Base-by-base conservation (phyloP, 2,888 invertebrate species). In the Scaeva pyrastri region DNA sequence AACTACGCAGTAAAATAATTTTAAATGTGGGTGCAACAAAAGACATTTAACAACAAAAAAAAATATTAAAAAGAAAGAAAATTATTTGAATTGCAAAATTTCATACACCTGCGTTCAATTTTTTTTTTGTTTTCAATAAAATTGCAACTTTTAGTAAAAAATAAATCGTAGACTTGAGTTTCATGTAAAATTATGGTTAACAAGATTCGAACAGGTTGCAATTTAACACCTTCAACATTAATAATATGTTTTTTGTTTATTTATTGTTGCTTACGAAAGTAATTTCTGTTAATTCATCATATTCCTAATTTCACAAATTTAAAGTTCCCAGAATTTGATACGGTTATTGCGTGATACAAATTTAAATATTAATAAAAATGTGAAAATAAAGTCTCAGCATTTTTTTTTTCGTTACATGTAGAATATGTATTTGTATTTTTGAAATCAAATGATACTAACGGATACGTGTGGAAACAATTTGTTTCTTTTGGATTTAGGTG, bases 141-240 rank as follows among this genome's bases (percentile, higher is more conserved):
- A 58, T 23, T 41, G 43, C 50, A 50, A 21, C 36, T 50, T 50
- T 62, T 10, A 0, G 16, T 11, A 55, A 31, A 39, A 16, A 50
- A 50, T 36, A 36, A 39, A 39, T 19, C 36, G 19, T 56, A 56
- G 66, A 56, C n/a, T 66, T 45, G 45, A 14, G 23, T 68, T 58
- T 45, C 75, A 75, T 68, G 75, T 68, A 39, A 16, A 45, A 23
- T 36, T 74, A 23, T 58, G 23, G 16, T 75, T 58, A 16, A 75
- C 75, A 75, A 66, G 56, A 58, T 56, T 75, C 48, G 21, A 21
- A 23, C 43, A 66, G n/a, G 31, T 48, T 75, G 45, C 45, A 56
- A 75, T 56, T 75, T 31, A 66, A 75, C 39, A 75, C 75, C 55
- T 66, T 56, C 23, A 52, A 12, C n/a, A 45, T 12, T 16, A 26